phyloP scores from a whole-genome alignment of 2,888 invertebrate genomes.

The Anarsia innoxiella region DNA sequence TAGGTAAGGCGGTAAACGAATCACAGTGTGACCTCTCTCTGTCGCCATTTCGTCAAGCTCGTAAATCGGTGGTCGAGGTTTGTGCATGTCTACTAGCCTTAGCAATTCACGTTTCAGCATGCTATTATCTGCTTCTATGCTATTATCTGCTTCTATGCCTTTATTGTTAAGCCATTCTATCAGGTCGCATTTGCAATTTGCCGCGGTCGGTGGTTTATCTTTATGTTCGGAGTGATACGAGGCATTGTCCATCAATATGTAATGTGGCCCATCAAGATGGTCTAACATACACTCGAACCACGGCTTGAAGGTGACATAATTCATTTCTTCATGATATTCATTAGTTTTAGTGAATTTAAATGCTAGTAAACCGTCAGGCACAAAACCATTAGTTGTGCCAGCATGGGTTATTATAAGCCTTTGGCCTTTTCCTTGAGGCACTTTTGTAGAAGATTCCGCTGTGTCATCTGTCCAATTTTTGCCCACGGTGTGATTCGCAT shows the following conservation, averaged over 20 bases:
- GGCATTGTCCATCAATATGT: conserved; percentile 15
- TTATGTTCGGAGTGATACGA: conserved; percentile 15
- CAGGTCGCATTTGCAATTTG: conserved; percentile 10
- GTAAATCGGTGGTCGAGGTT: too few relatives aligned
- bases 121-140: neutral
- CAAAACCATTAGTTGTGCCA: conserved; percentile 6
- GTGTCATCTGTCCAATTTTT: conserved; percentile 12
- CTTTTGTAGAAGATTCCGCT: conserved; percentile 9
- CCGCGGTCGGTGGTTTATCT: conserved; percentile 15
- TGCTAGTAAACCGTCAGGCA: neutral
- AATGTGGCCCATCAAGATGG: conserved; percentile 5
- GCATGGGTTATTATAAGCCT: conserved; percentile 10
- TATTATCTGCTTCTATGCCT: neutral
- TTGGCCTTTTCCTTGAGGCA: conserved; percentile 13
- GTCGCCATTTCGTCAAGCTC: conserved; percentile 2
- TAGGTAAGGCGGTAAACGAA: conserved; percentile 7
- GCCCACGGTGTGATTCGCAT: conserved; percentile 12
- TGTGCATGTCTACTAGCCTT: too few relatives aligned
- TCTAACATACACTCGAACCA: neutral
- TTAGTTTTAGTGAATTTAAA: conserved; percentile 8
- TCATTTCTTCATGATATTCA: conserved; percentile 10
- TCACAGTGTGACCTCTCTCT: conserved; percentile 3
- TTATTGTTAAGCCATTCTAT: neutral
- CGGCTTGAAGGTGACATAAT: conserved; percentile 4
- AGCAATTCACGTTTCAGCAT: neutral